Base-by-base conservation (phyloP, 1,140 invertebrate genomes). In the Heliconius eleuchia region DNA sequence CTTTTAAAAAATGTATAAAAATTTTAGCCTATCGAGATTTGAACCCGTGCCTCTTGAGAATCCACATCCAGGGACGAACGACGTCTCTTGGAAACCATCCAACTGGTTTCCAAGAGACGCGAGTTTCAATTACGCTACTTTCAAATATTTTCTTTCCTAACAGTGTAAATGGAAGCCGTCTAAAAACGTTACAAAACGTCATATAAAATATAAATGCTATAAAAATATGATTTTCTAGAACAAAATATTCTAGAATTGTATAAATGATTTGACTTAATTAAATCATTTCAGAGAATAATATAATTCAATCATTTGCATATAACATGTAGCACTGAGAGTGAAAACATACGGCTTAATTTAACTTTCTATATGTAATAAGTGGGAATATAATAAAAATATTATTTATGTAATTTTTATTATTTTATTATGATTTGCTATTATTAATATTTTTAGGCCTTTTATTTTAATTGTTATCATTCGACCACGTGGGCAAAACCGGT, bases 271-370 rank as follows among this genome's bases (percentile, higher is more conserved):
- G 11, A 60, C n/a, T 60, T 60, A 60, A 60, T 60, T 60, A 60
- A 60, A 60, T 60, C 55, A 60, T n/a, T 23, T 60, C 55, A 60
- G 7, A 60, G 55, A 60, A 60, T 60, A 60, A 66, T 66, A 27
- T 66, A 66, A 66, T 66, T 66, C 60, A 66, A 66, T 66, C 23
- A 66, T 66, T 66, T 66, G 23, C 55, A 60, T 60, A 66, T 66
- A 66, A 66, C 60, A 66, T 30, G 60, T 66, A 27, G 27, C 60
- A 66, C 27, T 66, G 27, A 30, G 16, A 66, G 60, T 66, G 60
- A 13, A 66, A 66, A 66, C 60, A 66, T 30, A 16, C 60, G 60
- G 27, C 8, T 27, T 30, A 11, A 30, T 30, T 27, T 66, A 27
- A 30, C 60, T 66, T 27, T 30, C 60, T 27, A 66, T n/a, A 6